Evolutionary conservation across 2,113 vertebrate genomes (phyloP).

Genomic region (Piprites chloris): DNA sequence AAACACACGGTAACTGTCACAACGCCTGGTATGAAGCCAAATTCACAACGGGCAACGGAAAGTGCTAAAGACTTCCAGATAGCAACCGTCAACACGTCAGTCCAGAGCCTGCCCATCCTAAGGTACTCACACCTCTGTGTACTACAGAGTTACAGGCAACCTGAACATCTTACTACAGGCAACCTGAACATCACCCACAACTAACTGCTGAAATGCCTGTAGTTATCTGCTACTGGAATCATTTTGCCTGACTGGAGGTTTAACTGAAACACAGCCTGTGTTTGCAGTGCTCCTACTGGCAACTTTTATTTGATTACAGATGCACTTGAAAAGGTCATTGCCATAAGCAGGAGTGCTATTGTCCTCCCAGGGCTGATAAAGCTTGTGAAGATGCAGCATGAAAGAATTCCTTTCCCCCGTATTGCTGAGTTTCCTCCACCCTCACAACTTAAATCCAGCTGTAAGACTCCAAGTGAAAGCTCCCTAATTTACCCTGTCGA

Average conservation of each 20-base stretch:
- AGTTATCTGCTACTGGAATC: background rate
- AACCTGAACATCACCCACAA: background rate
- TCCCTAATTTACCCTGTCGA: background rate
- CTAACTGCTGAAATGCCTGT: background rate
- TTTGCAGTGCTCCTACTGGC: background rate
- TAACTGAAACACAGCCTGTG: background rate
- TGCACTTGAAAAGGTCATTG: background rate
- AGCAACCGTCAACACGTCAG: background rate
- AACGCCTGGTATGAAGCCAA: background rate
- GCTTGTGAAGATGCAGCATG: background rate
- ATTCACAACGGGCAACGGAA: background rate
- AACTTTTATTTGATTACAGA: background rate
- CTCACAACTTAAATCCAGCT: background rate
- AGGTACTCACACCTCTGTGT: accelerated
- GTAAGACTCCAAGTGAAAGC: background rate
- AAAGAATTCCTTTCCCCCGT: background rate
- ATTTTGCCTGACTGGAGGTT: background rate
- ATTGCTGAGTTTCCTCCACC: background rate
- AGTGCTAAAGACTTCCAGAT: background rate
- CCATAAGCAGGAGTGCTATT: background rate
- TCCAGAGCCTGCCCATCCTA: background rate
- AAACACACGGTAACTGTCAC: background rate
- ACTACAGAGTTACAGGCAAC: background rate
- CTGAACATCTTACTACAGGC: background rate
- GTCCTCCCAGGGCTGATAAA: background rate